Base-by-base conservation (phyloP, 1,140 invertebrate species). In the Drosophila azteca region DNA sequence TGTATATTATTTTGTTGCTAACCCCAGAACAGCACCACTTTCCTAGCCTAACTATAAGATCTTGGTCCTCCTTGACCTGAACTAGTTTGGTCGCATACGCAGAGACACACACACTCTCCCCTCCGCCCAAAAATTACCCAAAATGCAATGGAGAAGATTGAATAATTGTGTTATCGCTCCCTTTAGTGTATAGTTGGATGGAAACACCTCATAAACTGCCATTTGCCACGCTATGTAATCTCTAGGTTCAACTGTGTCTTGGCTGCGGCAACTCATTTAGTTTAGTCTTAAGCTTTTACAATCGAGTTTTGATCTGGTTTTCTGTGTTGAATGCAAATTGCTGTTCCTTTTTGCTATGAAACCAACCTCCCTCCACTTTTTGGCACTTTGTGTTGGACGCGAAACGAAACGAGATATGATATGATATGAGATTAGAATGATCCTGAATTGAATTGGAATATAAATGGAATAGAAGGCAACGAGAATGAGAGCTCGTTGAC, bases 311-410 rank as follows among this genome's bases (percentile, higher is more conserved):
- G 52, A 79, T 74, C 55, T 69, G 48, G 53, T 68, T 69, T 77
- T 81, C 59, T 68, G 57, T 74, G 60, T 74, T 83, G 65, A 69
- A 58, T 83, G 64, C 57, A 46, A 82, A 77, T 75, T 81, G 82
- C 82, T 88, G 83, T 88, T 88, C 83, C 82, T 82, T 87, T 87
- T 85, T 88, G 83, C 83, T 84, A 87, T 57, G 68, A 76, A 82
- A 39, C 35, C 35, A 39, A 39, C 35, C 35, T 39, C 78, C 82
- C 77, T 85, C 69, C 82, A 85, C 65, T 87, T 85, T 77, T 87
- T 79, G 52, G 83, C 83, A 88, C 82, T 88, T 88, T 88, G 83
- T 85, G 81, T 85, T 81, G 58, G 57, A 83, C 59, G 48, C 68
- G 49, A 44, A 50, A 39, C 31, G 49, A 43, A 39, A 46, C 31